Conservation (phyloP, 2,113 vertebrate species). For the Pseudonaja textilis region DNA sequence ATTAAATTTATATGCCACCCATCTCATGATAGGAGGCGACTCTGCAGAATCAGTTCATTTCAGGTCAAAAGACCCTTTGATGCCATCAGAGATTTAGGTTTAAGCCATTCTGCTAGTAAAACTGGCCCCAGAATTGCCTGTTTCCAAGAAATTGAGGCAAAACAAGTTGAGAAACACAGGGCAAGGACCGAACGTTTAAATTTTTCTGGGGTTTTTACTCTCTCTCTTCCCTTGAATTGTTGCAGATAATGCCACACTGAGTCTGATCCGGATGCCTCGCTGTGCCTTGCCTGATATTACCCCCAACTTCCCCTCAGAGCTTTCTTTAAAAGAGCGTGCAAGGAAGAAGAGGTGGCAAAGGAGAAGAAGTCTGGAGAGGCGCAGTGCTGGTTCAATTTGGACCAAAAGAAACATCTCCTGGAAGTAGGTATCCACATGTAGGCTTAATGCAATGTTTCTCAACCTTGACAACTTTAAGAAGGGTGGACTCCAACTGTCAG, state of each 20-base stretch:
- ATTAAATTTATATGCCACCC: not conserved
- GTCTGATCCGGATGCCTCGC: slow-evolving; percentile 69
- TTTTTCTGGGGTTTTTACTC: not conserved
- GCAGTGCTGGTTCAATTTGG: slow-evolving; percentile 58
- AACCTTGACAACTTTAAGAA: not conserved
- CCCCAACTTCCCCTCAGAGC: slow-evolving; percentile 17
- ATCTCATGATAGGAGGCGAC: too few relatives aligned
- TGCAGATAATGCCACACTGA: slow-evolving; percentile 68
- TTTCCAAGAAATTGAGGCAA: not conserved
- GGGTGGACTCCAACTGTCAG: not conserved
- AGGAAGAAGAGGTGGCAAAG: slow-evolving; percentile 9
- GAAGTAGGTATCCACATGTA: slow-evolving; percentile 59
- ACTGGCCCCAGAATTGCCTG: not conserved
- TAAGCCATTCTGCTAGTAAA: not conserved
- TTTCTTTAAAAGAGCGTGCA: not conserved
- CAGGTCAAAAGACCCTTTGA: not conserved
- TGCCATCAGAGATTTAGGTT: not conserved
- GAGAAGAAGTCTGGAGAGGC: slow-evolving; percentile 27
- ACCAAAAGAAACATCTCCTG: slow-evolving; percentile 72
- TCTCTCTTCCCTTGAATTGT: not conserved
- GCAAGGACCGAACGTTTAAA: not conserved
- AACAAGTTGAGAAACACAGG: not conserved
- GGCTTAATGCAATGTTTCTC: not conserved
- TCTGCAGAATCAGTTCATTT: not conserved
- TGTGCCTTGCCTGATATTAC: slow-evolving; percentile 74